Base-by-base conservation (phyloP, 2,888 invertebrate species). In the Pocota personata region DNA sequence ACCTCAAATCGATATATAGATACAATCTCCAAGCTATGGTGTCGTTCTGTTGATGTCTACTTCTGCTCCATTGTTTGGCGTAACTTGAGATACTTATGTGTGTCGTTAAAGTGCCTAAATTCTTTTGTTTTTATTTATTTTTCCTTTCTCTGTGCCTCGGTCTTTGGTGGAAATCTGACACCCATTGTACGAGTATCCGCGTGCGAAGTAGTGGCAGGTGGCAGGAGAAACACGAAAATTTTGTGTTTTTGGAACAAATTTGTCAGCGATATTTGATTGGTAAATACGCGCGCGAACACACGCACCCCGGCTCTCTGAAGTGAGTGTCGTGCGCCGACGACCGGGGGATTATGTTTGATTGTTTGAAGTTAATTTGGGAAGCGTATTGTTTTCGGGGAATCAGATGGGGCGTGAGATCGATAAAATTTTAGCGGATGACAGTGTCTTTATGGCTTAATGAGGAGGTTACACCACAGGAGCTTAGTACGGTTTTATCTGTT, bases 1-100 rank as follows among this genome's bases (percentile, higher is more conserved):
- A 80, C 84, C 84, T 76, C 84, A 84, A 84, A 80, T 84, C 84
- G 71, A 84, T 80, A 48, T 52, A 73, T 24, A 60, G 64, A 84
- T 80, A 84, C 84, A 84, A 80, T 84, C 84, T 48, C 50, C 57
- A 46, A 60, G 52, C 69, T 73, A 24, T 72, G 78, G 67, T 46
- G 67, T 52, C 52, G 5, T 35, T 19, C n/a, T 43, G 35, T 32
- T 67, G 67, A 40, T 60, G 52, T 55, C 52, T 43, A 12, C 46
- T 64, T 57, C 12, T 21, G 66, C 60, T 40, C 48, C 64, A 75
- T 76, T 80, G 75, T 82, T 77, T 67, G 76, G 35, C 27, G 86
- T 86, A 82, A 86, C 67, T 72, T 77, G 82, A 86, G 86, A 86
- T 82, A 67, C 76, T 82, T 76, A 60, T 62, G 64, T 73, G 66